A percentile compares a stretch with the other conserved stretches of the same genome.
Conservation (phyloP, 2,888 invertebrate genomes). For the Ptycholaimellus sp. region DNA sequence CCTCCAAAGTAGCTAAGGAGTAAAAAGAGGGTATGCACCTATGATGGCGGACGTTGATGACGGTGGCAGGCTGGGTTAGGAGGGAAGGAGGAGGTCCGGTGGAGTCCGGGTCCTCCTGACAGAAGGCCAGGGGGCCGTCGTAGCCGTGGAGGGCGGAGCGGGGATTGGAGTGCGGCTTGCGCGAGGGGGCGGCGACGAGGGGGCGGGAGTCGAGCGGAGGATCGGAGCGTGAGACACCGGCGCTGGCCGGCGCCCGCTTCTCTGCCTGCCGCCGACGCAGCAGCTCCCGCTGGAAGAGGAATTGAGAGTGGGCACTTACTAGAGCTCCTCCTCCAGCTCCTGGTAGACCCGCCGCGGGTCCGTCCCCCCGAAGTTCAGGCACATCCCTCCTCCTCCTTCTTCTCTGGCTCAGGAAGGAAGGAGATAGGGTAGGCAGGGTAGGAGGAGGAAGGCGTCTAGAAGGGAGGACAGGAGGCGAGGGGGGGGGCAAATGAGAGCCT, state of each 20-base stretch:
- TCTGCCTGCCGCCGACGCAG: conserved; percentile 20
- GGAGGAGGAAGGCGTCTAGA: too few species aligned
- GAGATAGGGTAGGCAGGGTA: too few species aligned
- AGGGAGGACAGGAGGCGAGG: too few species aligned
- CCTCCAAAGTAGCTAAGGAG: too few species aligned
- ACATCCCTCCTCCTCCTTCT: too few species aligned
- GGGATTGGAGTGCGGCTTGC: neutral
- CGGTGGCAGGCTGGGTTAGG: conserved; percentile 4
- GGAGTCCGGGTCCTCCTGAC: conserved; percentile 3
- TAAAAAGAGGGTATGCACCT: too few species aligned
- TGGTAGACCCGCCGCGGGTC: too few species aligned
- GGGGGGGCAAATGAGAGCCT: too few species aligned
- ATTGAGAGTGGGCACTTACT: too few species aligned
- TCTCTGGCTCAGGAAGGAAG: too few species aligned
- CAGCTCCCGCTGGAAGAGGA: conserved; percentile 14
- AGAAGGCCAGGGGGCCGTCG: conserved; percentile 7
- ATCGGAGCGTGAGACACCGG: conserved; percentile 6
- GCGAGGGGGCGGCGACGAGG: conserved; percentile 1
- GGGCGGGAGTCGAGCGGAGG: conserved; percentile 2
- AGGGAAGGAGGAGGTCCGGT: conserved; percentile 6
- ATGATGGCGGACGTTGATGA: neutral
- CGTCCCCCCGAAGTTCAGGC: too few species aligned
- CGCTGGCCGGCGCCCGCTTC: conserved; percentile 12
- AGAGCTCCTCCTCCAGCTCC: too few species aligned
- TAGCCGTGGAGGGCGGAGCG: conserved; percentile 6